Conservation (phyloP, 1,140 invertebrate species). For the Sycobia sp. region DNA sequence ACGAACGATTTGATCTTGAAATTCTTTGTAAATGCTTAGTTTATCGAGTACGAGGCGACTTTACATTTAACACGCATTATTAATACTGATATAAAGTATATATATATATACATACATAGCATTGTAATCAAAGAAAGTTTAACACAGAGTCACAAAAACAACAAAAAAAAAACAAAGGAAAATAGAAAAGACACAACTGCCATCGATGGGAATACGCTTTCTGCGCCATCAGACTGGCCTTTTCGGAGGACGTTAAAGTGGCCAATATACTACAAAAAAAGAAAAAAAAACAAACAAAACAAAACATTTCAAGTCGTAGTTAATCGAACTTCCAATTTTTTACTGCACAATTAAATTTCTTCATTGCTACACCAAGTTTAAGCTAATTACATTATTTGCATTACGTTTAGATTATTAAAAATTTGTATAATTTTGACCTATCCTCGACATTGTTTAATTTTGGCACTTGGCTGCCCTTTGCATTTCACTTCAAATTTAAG, state of each 20-base stretch:
- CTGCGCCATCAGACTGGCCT: conserved; percentile 11
- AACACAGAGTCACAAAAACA: neutral
- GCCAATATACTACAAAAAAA: conserved; percentile 17
- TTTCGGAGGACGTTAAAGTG: conserved; percentile 13
- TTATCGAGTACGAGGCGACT: too few relatives aligned
- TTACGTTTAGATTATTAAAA: too few relatives aligned
- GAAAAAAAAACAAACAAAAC: too few relatives aligned
- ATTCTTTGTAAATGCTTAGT: too few relatives aligned
- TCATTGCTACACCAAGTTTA: too few relatives aligned
- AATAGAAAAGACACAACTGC: conserved; percentile 20
- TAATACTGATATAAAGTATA: too few relatives aligned
- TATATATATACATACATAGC: too few relatives aligned
- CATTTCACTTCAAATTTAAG: conserved; percentile 15
- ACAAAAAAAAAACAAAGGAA: too few relatives aligned
- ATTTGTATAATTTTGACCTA: conserved; percentile 20
- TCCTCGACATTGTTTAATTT: too few relatives aligned
- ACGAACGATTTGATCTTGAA: too few relatives aligned
- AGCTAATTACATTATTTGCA: too few relatives aligned
- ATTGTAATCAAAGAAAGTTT: neutral
- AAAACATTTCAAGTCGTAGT: neutral
- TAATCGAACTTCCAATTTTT: conserved; percentile 8
- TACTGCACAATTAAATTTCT: neutral
- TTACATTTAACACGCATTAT: too few relatives aligned
- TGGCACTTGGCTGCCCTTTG: conserved; percentile 29
- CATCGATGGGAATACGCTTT: conserved; percentile 16